Evolutionary conservation across 2,113 vertebrate genomes (phyloP).

Genomic region (Pandion haliaetus): DNA sequence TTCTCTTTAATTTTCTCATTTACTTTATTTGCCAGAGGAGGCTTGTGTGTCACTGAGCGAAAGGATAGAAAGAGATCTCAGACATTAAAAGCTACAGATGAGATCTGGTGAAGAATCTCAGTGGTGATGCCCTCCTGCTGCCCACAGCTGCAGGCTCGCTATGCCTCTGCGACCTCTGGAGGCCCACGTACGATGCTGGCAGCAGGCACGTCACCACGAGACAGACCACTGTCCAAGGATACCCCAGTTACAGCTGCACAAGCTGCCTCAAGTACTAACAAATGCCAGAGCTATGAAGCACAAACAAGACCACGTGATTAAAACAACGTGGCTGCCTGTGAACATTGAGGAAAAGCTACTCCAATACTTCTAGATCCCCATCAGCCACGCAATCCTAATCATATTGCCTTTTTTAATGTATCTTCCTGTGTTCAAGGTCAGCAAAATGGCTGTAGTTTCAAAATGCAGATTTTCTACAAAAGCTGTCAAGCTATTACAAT

Average conservation of each 20-base stretch:
- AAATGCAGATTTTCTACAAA: background rate
- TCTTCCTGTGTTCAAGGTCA: background rate
- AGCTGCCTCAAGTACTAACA: background rate
- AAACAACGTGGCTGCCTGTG: background rate
- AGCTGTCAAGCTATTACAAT: background rate
- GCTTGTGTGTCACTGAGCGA: background rate
- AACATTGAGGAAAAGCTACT: background rate
- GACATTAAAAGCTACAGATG: background rate
- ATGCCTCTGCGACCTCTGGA: background rate
- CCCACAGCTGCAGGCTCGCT: background rate
- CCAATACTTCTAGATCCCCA: background rate
- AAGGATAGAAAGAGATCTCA: background rate
- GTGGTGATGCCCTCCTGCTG: background rate
- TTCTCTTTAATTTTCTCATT: slow-evolving; percentile 29
- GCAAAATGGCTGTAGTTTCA: background rate
- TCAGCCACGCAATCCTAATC: background rate
- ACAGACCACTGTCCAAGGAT: background rate
- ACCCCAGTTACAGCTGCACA: background rate
- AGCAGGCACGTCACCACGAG: background rate
- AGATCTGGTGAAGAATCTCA: background rate
- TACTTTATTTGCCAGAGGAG: background rate
- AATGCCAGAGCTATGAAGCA: background rate
- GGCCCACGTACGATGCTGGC: fast-evolving
- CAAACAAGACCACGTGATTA: background rate
- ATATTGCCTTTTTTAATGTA: background rate